A percentile compares a stretch with the other conserved stretches of the same genome.
phyloP scores from a whole-genome alignment of 2,888 invertebrate species.

The Napeogenes sylphis region DNA sequence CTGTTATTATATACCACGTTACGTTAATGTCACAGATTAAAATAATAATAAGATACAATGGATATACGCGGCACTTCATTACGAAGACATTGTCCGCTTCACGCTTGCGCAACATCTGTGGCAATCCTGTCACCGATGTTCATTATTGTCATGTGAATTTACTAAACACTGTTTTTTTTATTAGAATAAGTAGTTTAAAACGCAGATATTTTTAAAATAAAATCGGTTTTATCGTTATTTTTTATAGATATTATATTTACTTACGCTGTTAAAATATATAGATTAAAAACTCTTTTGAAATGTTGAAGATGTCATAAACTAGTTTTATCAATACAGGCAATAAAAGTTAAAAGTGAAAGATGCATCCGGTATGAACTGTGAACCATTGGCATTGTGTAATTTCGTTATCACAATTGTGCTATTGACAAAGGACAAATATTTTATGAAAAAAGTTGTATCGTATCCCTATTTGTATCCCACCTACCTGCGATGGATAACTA shows the following conservation, averaged over 20 bases:
- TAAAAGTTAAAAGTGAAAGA: constrained; percentile 4
- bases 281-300: too few relatives aligned
- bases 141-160: constrained; percentile 13
- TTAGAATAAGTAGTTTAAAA: too few relatives aligned
- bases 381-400: constrained; percentile 16
- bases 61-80: constrained; percentile 34
- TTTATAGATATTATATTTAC: too few relatives aligned
- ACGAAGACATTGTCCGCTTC: constrained; percentile 39
- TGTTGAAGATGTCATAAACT: not conserved
- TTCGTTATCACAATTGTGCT: constrained; percentile 19
- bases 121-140: constrained; percentile 36
- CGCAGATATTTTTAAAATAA: too few relatives aligned
- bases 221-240: too few relatives aligned
- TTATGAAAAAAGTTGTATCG: constrained; percentile 9
- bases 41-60: constrained; percentile 10
- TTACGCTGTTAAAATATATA: too few relatives aligned
- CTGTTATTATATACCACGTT: not conserved
- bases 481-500: constrained; percentile 24
- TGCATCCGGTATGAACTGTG: constrained; percentile 11
- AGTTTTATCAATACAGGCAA: not conserved
- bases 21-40: not conserved
- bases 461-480: constrained; percentile 11
- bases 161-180: not conserved
- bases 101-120: constrained; percentile 50
- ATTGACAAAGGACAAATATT: constrained; percentile 17